These are phyloP conservation scores for Eretmodus cyanostictus DNA, from an alignment of 2,113 vertebrate genomes.

Conservation along the genomic window DNA sequence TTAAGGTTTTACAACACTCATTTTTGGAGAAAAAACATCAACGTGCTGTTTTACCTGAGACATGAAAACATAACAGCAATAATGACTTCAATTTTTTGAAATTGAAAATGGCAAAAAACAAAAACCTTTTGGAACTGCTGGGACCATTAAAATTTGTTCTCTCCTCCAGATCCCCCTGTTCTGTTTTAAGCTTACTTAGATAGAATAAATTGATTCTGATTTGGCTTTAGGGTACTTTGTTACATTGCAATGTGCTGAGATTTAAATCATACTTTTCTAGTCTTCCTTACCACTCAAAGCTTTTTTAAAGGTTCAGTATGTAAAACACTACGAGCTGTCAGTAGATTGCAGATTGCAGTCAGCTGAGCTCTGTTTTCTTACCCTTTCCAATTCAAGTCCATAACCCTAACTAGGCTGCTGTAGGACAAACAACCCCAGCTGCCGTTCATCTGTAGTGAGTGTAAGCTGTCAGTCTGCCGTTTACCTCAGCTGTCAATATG, in stretches of 20 bases:
- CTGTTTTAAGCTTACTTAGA: neutral
- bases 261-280: neutral
- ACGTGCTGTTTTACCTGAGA: neutral
- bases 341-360: neutral
- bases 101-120: neutral
- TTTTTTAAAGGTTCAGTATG: neutral
- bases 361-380: neutral
- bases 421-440: neutral
- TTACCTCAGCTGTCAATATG: neutral
- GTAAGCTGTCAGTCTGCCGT: neutral
- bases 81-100: neutral
- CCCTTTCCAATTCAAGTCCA: neutral
- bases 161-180: neutral
- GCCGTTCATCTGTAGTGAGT: neutral
- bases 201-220: neutral
- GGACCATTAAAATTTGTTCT: neutral
- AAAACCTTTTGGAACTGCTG: neutral
- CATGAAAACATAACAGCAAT: neutral
- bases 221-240: neutral
- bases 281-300: neutral
- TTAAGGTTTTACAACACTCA: neutral
- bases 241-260: neutral
- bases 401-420: neutral
- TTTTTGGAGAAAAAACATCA: neutral
- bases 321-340: neutral